Conservation (phyloP, 1,140 invertebrate genomes). For the Zaprionus taronus region DNA sequence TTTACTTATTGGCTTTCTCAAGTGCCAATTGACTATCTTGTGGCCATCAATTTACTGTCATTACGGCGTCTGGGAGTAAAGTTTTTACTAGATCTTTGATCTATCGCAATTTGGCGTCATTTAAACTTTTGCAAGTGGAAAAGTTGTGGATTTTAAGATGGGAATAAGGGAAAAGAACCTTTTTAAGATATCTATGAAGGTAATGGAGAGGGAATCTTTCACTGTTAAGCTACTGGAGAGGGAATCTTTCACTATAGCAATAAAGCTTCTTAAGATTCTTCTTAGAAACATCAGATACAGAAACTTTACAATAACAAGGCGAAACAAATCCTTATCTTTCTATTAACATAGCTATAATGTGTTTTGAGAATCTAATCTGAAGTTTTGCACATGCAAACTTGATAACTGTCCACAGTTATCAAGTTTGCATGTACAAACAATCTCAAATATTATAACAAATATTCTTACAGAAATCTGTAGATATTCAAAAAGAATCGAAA, state of each 20-base stretch:
- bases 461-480: no score
- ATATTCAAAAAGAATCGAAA: no score
- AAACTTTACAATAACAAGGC: not conserved
- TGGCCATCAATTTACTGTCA: constrained; percentile 52
- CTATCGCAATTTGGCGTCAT: constrained; percentile 43
- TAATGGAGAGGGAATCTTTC: not conserved
- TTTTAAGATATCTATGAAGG: not conserved
- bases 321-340: not conserved
- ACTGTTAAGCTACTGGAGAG: not conserved
- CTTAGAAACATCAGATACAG: not conserved
- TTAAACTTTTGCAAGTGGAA: constrained; percentile 52
- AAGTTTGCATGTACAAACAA: no score
- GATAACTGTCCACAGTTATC: no score
- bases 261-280: not conserved
- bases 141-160: not conserved
- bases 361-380: fast-evolving
- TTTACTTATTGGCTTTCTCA: constrained; percentile 57
- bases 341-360: not conserved
- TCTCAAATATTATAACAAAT: no score
- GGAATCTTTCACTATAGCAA: not conserved
- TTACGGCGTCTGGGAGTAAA: constrained; percentile 19
- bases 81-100: constrained; percentile 45
- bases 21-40: constrained; percentile 47
- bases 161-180: not conserved
- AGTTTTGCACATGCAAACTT: no score